These are phyloP conservation scores for Zaprionus camerounensis DNA, from an alignment of 1,140 invertebrate species.

Conservation along the genomic window DNA sequence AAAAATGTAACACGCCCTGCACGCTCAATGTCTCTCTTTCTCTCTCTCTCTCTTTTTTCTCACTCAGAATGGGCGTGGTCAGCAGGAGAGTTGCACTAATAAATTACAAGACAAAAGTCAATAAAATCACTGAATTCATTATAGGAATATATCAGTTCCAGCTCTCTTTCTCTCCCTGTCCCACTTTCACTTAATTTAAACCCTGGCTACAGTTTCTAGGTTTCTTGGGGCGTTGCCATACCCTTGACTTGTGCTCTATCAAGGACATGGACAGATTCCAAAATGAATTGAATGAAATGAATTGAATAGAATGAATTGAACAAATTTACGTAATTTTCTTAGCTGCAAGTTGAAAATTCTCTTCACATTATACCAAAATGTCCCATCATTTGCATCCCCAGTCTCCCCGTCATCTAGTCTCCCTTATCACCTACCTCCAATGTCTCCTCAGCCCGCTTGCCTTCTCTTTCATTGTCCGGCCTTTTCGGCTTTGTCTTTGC, in stretches of 20 bases:
- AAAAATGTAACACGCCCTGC: conserved; percentile 32
- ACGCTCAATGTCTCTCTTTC: neutral
- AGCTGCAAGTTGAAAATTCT: conserved; percentile 52
- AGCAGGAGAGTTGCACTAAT: conserved; percentile 52
- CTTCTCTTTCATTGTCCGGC: conserved; percentile 11
- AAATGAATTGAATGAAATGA: conserved; percentile 47
- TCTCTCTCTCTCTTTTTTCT: neutral
- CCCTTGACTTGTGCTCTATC: conserved; percentile 60
- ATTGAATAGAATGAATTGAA: conserved; percentile 61
- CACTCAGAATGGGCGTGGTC: conserved; percentile 47
- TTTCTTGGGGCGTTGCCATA: conserved; percentile 48
- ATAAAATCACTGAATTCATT: conserved; percentile 81
- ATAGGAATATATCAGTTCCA: conserved; percentile 27
- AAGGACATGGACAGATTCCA: conserved; percentile 53
- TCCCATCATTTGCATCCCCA: conserved; percentile 69
- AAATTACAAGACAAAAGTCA: conserved; percentile 80
- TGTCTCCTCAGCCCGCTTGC: neutral
- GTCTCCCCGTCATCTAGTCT: neutral
- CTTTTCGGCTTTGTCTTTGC: conserved; percentile 41
- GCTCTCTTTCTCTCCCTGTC: conserved; percentile 13
- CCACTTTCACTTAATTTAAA: conserved; percentile 62
- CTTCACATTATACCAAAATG: conserved; percentile 58
- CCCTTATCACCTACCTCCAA: neutral
- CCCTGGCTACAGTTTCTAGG: conserved; percentile 50
- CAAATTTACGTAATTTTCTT: conserved; percentile 72